Base-by-base conservation (phyloP, 2,888 invertebrate genomes). In the Marasmarcha lunaedactyla region DNA sequence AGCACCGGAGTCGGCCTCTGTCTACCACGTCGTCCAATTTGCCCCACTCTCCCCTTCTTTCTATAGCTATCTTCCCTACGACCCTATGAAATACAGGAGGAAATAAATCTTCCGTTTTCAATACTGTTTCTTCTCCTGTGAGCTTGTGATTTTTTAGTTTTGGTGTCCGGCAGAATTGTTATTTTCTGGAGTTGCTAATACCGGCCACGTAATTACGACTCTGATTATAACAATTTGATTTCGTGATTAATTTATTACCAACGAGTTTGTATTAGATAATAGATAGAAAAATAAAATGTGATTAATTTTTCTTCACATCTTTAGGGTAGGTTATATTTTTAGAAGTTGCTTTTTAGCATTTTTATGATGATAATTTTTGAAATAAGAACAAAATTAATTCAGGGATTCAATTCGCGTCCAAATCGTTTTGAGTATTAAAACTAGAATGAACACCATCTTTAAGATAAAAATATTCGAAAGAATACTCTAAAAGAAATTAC, bases 1-100 rank as follows among this genome's bases (percentile, higher is more conserved):
- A 85, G 87, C 86, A 73, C 87, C 87, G 85, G 88, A 88, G 86
- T 87, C 87, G 69, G 87, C 87, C 87, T 88, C 90, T 87, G 87
- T 87, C 79, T 89, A 89, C 76, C 87, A 88, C 72, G 76, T 78
- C 65, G 74, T 90, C 78, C 87, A 86, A 59, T 86, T 86, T 59
- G 86, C 87, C 65, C 90, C 90, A 59, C 85, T 90, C 52, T 90
- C 88, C 76, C 89, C 89, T 68, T 87, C 87, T 63, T 90, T 90
- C 77, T 90, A 90, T 70, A 90, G 90, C 59, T 88, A 88, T 63
- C 79, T 88, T 55, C 86, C 87, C 49, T 84, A 84, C 49, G 86
- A 88, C 54, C 79, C 84, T 55, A 73, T 84, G 45, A 84, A 71
- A 53, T 84, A 78, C 51, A 68, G 68, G 53, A 72, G 69, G 56